Base-by-base conservation (phyloP, 2,888 invertebrate genomes). In the Malachius bipustulatus region DNA sequence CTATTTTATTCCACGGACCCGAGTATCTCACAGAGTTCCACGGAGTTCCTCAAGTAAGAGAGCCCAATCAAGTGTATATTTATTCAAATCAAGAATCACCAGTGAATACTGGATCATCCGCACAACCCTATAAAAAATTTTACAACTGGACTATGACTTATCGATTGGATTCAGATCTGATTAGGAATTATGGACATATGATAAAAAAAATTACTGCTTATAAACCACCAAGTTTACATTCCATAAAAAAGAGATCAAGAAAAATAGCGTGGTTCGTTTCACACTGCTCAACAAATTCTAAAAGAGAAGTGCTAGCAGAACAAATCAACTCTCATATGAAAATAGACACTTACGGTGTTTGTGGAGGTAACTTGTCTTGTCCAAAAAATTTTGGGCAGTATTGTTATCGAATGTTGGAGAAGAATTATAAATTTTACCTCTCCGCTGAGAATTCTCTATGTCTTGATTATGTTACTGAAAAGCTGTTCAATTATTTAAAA, bases 401-500 rank as follows among this genome's bases (percentile, higher is more conserved):
- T 15, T 70, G 69, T 38, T 60, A 60, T 36, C 61, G 56, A 48
- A 62, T 56, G 36, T 33, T 69, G 13, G 67, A 64, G 45, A 62
- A 63, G 30, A 63, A 70, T 35, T 82, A 82, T 54, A 79, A 73
- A 51, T 82, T 82, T 53, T 81, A 81, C 48, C 56, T 82, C 28
- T 69, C 72, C 1, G 73, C 82, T 49, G 82, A 82, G 57, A 81
- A 82, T 55, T 77, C 79, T 8, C 62, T 78, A 39, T 74, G 79
- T 45, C 53, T 65, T 35, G 75, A 76, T 52, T 76, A 76, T 53
- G 71, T 75, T 31, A 74, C 75, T 2, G 75, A 76, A 52, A 67
- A 72, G 47, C 70, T 81, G 43, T 69, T 73, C 52, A 60, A 64
- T 44, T 64, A 63, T 1, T 62, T 66, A 44, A 64, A 72, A 36